These are phyloP conservation scores for Sebastolobus alascanus DNA, from an alignment of 2,797 vertebrate species.

Conservation along the genomic window DNA sequence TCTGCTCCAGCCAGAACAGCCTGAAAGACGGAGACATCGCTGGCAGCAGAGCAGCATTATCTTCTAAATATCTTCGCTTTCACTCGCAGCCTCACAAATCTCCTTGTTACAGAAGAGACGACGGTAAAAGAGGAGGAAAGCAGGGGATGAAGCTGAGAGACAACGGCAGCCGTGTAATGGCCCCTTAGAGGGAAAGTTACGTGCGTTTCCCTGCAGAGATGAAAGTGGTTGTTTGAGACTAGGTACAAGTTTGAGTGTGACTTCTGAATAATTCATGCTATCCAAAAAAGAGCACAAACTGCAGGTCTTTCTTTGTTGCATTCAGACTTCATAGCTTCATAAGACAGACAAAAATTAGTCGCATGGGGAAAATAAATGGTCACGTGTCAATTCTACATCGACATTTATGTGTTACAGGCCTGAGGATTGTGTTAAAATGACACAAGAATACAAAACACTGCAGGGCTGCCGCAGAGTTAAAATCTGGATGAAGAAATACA, in stretches of 20 bases:
- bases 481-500: background rate
- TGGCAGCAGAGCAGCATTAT: conserved; percentile 33
- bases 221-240: background rate
- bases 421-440: background rate
- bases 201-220: background rate
- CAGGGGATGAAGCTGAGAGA: background rate
- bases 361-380: background rate
- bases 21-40: conserved; percentile 37
- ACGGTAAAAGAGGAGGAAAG: background rate
- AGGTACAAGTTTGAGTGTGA: background rate
- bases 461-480: background rate
- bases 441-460: background rate
- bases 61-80: conserved; percentile 29
- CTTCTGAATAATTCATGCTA: conserved; percentile 12
- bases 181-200: background rate
- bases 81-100: conserved; percentile 12
- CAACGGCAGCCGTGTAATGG: background rate
- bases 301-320: background rate
- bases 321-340: background rate
- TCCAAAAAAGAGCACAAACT: background rate
- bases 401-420: background rate
- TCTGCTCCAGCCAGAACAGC: conserved; percentile 37
- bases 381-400: background rate
- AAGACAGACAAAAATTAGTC: background rate
- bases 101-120: background rate